Conservation (phyloP, 2,113 vertebrate species). For the Taurulus bubalis region DNA sequence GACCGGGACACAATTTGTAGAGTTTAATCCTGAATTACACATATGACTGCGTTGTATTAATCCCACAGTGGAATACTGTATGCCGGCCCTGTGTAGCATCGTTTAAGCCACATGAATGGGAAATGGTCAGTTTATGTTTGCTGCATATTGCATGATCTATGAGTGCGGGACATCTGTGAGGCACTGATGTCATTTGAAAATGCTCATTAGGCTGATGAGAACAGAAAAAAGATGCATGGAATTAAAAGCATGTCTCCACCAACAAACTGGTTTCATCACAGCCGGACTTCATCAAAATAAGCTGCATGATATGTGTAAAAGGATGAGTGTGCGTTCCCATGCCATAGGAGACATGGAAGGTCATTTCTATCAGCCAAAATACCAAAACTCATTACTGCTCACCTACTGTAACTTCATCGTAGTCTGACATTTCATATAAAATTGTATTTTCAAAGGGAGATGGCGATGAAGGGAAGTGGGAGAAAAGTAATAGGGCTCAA, state of each 20-base stretch:
- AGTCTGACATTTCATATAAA: constrained; percentile 2
- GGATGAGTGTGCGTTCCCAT: constrained; percentile 29
- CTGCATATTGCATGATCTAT: constrained; percentile 5
- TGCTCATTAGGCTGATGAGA: constrained; percentile 15
- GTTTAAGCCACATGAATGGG: constrained; percentile 36
- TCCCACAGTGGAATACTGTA: constrained; percentile 67
- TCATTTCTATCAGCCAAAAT: constrained; percentile 25
- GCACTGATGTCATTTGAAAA: not conserved
- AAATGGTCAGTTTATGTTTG: constrained; percentile 31
- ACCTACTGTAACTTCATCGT: constrained; percentile 14
- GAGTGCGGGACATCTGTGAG: constrained; percentile 8
- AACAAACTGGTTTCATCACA: constrained; percentile 13
- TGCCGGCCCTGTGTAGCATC: constrained; percentile 20
- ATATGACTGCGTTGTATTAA: constrained; percentile 71
- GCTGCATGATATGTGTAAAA: constrained; percentile 23
- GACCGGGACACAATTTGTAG: constrained; percentile 69
- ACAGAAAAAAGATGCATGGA: constrained; percentile 21
- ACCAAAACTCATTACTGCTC: constrained; percentile 5
- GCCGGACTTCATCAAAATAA: constrained; percentile 9
- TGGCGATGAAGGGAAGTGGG: constrained; percentile 10
- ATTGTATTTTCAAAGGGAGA: constrained; percentile 8
- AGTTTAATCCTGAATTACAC: constrained; percentile 76
- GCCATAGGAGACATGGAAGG: constrained; percentile 19
- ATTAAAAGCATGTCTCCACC: constrained; percentile 14
- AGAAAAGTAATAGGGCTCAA: not conserved